Evolutionary conservation across 2,888 invertebrate genomes (phyloP), one percentile per base, ranked within the genome.

Genomic region (Tenthredo distinguenda): DNA sequence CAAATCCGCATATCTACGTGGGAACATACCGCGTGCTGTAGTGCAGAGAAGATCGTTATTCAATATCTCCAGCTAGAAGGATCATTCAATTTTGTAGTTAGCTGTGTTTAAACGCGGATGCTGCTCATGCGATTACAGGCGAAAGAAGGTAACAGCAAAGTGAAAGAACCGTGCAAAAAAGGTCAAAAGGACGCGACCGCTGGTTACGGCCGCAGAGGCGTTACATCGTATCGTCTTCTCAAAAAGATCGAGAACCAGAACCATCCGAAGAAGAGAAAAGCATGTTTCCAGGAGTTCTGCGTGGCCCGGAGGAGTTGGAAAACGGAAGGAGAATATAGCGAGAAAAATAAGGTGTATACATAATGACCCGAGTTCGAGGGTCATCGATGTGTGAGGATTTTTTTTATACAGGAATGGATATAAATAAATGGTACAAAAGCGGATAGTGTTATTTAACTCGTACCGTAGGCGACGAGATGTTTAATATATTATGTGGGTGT

Each of bases 181-280:
- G 81, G 81, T 81, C 81, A 81, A 81, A 81, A 81, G 81, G 81
- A 81, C 81, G 81, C 72, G 72, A 26, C 43, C 72, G 72, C 10
- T 68, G 10, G 15, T 74, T 74, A 50, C 50, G 10, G 34, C 2
- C n/a, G 77, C n/a, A 34, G 50, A 81, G 62, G 81, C 81, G 58
- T 81, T 34, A 34, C 31, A 34, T 34, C 68, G 68, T 15, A 21
- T 37, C 40, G 40, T 37, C 2, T 10, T n/a, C 31, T 62, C 9
- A 15, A 26, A 1, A 40, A 62, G 7, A 81, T 10, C 7, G 40
- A 37, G 10, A 21, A 68, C 15, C 1, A 68, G 15, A 68, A 58
- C 21, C n/a, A 58, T 58, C 2, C 15, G 34, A 34, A 68, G 18
- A 34, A 34, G 7, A 26, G 62, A 62, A 1, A 1, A 62, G 62